These are phyloP conservation scores for Bucco capensis DNA, from an alignment of 2,113 vertebrate genomes.

Conservation along the genomic window DNA sequence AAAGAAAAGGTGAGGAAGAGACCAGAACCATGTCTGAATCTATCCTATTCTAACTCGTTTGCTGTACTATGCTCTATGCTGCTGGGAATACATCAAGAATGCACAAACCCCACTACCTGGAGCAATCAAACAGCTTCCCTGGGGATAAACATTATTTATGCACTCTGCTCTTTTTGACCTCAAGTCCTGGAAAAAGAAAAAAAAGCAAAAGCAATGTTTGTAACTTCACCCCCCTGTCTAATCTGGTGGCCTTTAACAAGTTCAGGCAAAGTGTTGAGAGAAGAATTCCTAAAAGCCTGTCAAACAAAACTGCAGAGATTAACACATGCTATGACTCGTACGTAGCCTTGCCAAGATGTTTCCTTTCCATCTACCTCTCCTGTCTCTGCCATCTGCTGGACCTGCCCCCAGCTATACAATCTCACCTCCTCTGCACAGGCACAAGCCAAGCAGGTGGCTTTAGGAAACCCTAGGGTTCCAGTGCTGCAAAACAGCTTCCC, in stretches of 20 bases:
- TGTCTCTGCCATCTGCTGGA: neutral
- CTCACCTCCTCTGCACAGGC: neutral
- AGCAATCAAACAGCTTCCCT: neutral
- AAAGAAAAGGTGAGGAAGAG: neutral
- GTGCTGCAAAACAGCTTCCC: neutral
- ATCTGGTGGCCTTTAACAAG: neutral
- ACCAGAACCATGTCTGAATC: neutral
- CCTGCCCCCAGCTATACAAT: neutral
- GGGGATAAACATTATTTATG: neutral
- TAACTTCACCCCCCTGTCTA: neutral
- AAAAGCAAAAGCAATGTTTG: neutral
- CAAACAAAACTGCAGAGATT: neutral
- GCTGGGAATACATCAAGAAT: neutral
- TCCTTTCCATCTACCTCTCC: neutral
- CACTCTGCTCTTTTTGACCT: neutral
- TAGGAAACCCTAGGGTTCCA: neutral
- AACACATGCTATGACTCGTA: neutral
- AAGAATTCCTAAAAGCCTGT: neutral
- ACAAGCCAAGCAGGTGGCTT: accelerated
- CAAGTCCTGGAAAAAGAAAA: neutral
- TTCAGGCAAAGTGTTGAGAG: neutral
- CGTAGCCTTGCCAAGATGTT: neutral
- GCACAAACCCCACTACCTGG: neutral
- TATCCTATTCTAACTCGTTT: neutral
- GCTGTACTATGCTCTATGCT: neutral